Conservation (phyloP, 2,113 vertebrate species). For the Theristicus caerulescens region DNA sequence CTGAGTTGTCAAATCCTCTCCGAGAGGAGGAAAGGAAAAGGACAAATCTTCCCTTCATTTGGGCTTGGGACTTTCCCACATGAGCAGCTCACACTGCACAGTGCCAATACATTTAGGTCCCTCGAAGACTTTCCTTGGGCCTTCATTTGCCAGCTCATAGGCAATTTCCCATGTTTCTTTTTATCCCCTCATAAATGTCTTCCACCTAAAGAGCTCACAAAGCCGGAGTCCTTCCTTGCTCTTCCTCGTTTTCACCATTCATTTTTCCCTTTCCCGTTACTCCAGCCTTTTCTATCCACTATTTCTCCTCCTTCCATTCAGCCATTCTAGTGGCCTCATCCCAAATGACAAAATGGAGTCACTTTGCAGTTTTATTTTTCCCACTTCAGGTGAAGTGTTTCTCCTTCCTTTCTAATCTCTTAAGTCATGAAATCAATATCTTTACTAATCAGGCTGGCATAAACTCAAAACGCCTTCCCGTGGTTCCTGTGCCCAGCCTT, state of each 20-base stretch:
- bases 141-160: background rate
- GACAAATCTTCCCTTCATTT: background rate
- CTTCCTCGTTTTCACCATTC: background rate
- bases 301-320: background rate
- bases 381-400: background rate
- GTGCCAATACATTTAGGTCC: background rate
- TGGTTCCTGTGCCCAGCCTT: background rate
- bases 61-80: background rate
- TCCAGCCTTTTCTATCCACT: background rate
- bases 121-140: background rate
- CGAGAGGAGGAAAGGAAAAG: background rate
- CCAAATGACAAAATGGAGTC: background rate
- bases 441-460: background rate
- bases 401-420: background rate
- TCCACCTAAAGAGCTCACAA: background rate
- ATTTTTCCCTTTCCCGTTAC: background rate
- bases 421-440: background rate
- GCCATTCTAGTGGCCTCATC: background rate
- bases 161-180: background rate
- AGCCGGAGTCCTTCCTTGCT: background rate
- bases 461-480: background rate
- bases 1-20: background rate
- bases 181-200: background rate
- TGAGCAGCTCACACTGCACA: background rate
- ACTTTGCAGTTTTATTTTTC: background rate